Percentiles rank a stretch among this genome's conserved stretches.
Evolutionary conservation across 2,113 vertebrate species (phyloP).

Genomic region (Piaya cayana): DNA sequence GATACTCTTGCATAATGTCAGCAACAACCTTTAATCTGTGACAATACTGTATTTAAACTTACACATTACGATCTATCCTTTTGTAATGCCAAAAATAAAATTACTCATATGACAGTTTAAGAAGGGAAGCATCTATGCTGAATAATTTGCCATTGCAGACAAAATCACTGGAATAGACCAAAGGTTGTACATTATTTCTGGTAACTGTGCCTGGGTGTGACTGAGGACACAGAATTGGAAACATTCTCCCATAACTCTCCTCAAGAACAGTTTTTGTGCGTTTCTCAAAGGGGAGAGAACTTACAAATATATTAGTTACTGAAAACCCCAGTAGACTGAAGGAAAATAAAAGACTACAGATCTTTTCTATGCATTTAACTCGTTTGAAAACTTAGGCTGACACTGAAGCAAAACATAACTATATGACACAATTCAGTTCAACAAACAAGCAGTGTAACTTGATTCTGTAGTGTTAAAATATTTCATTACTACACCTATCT

Average conservation of each 20-base stretch:
- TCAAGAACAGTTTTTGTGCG: background rate
- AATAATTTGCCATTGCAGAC: background rate
- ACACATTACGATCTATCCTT: background rate
- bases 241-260: background rate
- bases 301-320: background rate
- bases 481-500: background rate
- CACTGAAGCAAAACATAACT: background rate
- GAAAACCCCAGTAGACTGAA: background rate
- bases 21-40: background rate
- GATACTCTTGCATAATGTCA: background rate
- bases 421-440: background rate
- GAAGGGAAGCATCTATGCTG: background rate
- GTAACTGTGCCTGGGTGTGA: background rate
- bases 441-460: background rate
- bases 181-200: background rate
- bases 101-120: background rate
- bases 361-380: background rate
- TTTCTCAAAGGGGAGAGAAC: background rate
- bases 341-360: background rate
- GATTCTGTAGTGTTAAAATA: background rate
- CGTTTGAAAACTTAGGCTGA: background rate
- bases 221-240: background rate
- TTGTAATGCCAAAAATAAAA: background rate
- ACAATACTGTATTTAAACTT: background rate
- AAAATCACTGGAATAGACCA: background rate